Base-by-base conservation (phyloP, 2,888 invertebrate genomes). In the Thera britannica region DNA sequence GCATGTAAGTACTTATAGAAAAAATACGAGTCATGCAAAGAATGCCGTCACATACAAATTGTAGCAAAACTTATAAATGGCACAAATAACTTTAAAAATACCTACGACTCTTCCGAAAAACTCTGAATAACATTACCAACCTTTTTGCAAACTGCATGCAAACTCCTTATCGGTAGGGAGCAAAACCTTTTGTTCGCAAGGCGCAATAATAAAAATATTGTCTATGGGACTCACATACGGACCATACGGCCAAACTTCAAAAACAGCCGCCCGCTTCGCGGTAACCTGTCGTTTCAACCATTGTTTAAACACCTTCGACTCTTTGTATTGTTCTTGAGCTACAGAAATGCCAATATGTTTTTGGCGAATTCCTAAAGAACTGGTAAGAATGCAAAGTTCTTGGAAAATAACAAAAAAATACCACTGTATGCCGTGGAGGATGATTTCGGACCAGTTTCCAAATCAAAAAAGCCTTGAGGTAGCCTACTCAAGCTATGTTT, bases 141-240 rank as follows among this genome's bases (percentile, higher is more conserved):
- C 44, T 70, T 69, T 73, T 58, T 58, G 68, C 63, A 59, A 65
- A 55, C n/a, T 48, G 5, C 46, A 46, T 48, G 62, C 68, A 52
- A 71, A 65, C 65, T 58, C 61, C 62, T 63, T 88, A 88, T 88
- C 88, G 76, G 76, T 83, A 76, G 75, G 78, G 76, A 80, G 75
- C 65, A 68, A 64, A 55, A 11, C 72, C 82, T 67, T 82, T 89
- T 90, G 84, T 89, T 67, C 48, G 36, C 67, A 67, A 66, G 73
- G 74, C 72, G 71, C 72, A 67, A 72, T 78, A 71, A 68, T 3
- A 68, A 67, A 68, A 64, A 74, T 72, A 78, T 79, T 83, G 74
- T 81, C 79, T 77, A 81, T 79, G 58, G 82, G 83, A 83, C 81
- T 80, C 87, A 89, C 89, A 89, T 80, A 85, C 85, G 86, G 77